Evolutionary conservation across 2,888 invertebrate species (phyloP).

Genomic region (Branchipolynoe longqiensis): DNA sequence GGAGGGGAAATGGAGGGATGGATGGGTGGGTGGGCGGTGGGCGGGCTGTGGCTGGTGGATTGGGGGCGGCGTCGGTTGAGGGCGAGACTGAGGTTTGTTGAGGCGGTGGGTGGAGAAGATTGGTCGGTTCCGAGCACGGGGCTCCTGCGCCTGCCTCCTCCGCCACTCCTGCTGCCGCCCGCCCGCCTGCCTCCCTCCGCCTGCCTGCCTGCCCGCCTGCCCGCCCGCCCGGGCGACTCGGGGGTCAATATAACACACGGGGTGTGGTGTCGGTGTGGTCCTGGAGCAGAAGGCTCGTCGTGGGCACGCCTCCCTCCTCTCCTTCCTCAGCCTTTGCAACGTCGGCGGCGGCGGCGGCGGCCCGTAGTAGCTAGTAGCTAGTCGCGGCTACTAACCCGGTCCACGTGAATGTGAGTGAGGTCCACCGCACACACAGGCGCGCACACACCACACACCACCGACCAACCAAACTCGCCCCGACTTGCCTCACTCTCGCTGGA

Average conservation of each 20-base stretch:
- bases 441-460: slow-evolving; percentile 45
- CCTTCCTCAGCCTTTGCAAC: not conserved
- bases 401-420: slow-evolving; percentile 11
- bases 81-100: slow-evolving; percentile 26
- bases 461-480: not conserved
- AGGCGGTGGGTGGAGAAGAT: slow-evolving; percentile 27
- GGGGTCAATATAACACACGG: slow-evolving; percentile 52
- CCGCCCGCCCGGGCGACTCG: not conserved
- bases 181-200: not conserved
- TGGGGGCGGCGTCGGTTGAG: not conserved
- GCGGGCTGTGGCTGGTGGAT: not conserved
- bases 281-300: slow-evolving; percentile 11
- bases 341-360: not conserved
- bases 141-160: slow-evolving; percentile 38
- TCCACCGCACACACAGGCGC: slow-evolving; percentile 35
- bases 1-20: not conserved
- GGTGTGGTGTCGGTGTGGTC: slow-evolving; percentile 1
- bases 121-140: not conserved
- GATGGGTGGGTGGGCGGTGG: not conserved
- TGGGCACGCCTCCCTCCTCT: not conserved
- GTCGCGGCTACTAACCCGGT: too few relatives aligned
- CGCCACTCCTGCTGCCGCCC: not conserved
- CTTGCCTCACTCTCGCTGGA: slow-evolving; percentile 36
- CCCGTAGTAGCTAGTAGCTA: slow-evolving; percentile 14
- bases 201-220: not conserved